Percentiles rank a stretch among this genome's conserved stretches.
Conservation (phyloP, 2,797 vertebrate genomes). For the Tiaroga cobitis region DNA sequence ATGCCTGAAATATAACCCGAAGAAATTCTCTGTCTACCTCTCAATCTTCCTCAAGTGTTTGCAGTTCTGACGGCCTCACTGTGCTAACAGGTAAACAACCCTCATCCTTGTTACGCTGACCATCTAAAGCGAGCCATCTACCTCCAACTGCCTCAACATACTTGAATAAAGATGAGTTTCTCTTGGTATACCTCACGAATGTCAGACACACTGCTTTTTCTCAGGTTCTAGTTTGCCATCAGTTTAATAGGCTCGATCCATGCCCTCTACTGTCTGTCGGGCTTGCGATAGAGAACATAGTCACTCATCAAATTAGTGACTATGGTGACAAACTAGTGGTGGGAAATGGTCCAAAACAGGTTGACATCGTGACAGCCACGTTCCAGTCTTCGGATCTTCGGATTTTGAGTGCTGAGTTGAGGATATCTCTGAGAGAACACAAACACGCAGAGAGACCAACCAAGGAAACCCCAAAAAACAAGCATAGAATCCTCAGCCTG, state of each 20-base stretch:
- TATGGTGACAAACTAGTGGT: too few relatives aligned
- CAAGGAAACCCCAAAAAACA: neutral
- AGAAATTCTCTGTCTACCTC: neutral
- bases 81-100: constrained; percentile 44
- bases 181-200: neutral
- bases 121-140: constrained; percentile 7
- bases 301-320: too few relatives aligned
- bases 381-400: constrained; percentile 14
- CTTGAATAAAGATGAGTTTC: constrained; percentile 25
- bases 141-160: constrained; percentile 4
- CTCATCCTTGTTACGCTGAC: constrained; percentile 18
- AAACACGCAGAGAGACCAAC: constrained; percentile 10
- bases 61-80: too few relatives aligned
- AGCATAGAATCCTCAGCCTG: neutral
- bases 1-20: neutral
- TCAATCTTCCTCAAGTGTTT: neutral
- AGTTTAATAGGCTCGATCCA: constrained; percentile 46
- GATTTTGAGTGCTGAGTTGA: neutral
- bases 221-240: neutral
- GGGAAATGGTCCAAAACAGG: too few relatives aligned
- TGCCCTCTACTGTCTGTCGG: neutral
- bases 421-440: constrained; percentile 16
- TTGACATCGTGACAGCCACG: constrained; percentile 11
- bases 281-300: neutral
- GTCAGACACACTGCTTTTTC: neutral